A percentile compares a stretch with the other conserved stretches of the same genome.
phyloP scores from a whole-genome alignment of 2,888 invertebrate species.

The Cyaniris semiargus region DNA sequence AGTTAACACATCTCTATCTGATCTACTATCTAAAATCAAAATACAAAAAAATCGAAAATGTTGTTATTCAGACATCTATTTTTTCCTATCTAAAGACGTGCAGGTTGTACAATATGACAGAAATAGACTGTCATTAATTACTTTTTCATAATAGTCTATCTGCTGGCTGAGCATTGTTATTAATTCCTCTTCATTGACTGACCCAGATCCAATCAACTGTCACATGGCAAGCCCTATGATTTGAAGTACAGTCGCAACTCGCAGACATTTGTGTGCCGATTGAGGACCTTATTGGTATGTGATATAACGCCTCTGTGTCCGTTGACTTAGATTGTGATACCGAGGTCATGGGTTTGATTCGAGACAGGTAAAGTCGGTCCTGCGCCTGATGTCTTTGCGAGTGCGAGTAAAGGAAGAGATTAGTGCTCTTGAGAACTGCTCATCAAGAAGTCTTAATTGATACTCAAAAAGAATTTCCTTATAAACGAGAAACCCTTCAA shows the following conservation, averaged over 20 bases:
- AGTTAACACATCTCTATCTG: too few relatives aligned
- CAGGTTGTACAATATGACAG: not conserved
- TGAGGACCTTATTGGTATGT: not conserved
- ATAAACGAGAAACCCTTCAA: slow-evolving; percentile 30
- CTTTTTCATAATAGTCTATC: slow-evolving; percentile 34
- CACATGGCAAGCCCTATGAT: slow-evolving; percentile 9
- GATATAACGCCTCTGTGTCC: not conserved
- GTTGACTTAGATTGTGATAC: too few relatives aligned
- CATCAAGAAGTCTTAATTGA: not conserved
- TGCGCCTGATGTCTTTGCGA: too few relatives aligned
- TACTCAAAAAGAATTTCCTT: slow-evolving; percentile 24
- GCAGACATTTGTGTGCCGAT: not conserved
- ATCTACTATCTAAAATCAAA: too few relatives aligned
- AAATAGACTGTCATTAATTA: slow-evolving; percentile 24
- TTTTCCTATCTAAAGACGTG: too few relatives aligned
- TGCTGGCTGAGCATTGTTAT: slow-evolving; percentile 39
- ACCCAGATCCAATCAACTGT: slow-evolving; percentile 31
- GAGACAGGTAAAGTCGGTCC: too few relatives aligned
- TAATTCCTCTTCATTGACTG: slow-evolving; percentile 40
- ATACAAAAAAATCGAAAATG: too few relatives aligned
- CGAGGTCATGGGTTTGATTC: too few relatives aligned
- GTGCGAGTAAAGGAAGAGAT: too few relatives aligned
- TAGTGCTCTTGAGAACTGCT: too few relatives aligned
- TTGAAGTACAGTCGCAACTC: not conserved
- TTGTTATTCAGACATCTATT: too few relatives aligned